phyloP scores from a whole-genome alignment of 2,113 vertebrate species.

The Aptenodytes forsteri region DNA sequence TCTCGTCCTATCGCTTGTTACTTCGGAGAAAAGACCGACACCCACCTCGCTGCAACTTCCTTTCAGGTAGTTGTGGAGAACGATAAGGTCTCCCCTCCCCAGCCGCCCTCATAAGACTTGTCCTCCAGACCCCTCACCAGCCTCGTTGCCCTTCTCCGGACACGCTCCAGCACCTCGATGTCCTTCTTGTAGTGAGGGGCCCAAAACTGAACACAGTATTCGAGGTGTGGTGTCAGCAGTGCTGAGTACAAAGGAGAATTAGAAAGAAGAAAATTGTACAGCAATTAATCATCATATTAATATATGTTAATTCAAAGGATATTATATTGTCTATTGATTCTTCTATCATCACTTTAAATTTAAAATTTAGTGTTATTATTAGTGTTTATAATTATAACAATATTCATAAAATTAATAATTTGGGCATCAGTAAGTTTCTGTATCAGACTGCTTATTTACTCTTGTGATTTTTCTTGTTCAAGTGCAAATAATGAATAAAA shows the following conservation, averaged over 20 bases:
- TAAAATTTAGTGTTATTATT: neutral
- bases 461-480: neutral
- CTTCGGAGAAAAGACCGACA: neutral
- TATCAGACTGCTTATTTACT: neutral
- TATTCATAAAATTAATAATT: neutral
- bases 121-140: neutral
- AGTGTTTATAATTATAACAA: neutral
- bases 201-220: neutral
- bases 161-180: neutral
- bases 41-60: neutral
- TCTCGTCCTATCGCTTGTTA: no score
- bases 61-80: neutral
- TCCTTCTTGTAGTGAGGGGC: neutral
- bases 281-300: neutral
- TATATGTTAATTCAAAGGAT: neutral
- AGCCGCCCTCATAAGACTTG: neutral
- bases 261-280: neutral
- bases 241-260: neutral
- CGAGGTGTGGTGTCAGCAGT: neutral
- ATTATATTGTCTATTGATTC: neutral
- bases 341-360: neutral
- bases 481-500: neutral
- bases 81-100: neutral
- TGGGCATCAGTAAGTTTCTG: neutral
- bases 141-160: neutral